These are phyloP conservation scores for Mimumesa dahlbomi DNA, from an alignment of 2,888 invertebrate genomes.

Conservation along the genomic window DNA sequence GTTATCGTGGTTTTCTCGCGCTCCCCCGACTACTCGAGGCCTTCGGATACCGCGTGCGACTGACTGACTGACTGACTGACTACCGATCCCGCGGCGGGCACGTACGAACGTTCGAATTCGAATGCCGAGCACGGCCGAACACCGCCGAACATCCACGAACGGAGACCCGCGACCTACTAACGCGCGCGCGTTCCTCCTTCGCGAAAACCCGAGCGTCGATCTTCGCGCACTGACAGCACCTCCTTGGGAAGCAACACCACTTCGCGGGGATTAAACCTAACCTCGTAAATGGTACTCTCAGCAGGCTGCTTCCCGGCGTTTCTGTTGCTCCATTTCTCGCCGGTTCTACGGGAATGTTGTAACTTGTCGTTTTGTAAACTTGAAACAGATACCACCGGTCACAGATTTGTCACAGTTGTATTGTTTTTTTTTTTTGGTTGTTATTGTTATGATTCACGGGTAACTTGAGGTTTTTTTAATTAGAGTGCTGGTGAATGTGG, in stretches of 20 bases:
- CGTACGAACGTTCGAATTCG: conserved; percentile 59
- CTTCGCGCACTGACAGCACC: conserved; percentile 33
- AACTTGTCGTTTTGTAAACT: too few relatives aligned
- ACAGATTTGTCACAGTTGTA: background rate
- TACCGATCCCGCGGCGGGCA: conserved; percentile 42
- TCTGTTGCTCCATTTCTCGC: background rate
- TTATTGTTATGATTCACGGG: too few relatives aligned
- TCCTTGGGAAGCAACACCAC: background rate
- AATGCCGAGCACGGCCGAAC: conserved; percentile 45
- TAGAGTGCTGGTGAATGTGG: too few relatives aligned
- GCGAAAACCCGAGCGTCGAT: conserved; percentile 20
- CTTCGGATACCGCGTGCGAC: conserved; percentile 58
- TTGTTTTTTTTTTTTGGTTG: too few relatives aligned
- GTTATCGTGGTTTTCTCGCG: conserved; percentile 42
- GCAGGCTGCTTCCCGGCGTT: conserved; percentile 2
- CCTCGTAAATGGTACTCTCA: too few relatives aligned
- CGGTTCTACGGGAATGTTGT: too few relatives aligned
- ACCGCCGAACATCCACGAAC: conserved; percentile 39
- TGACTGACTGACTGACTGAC: conserved; percentile 64
- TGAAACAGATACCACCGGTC: too few relatives aligned
- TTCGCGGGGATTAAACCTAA: conserved; percentile 1
- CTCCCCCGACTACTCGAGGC: conserved; percentile 52
- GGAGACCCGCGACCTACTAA: conserved; percentile 68
- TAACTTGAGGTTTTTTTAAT: too few relatives aligned
- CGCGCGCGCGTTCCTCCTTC: conserved; percentile 41